These are phyloP conservation scores for Sinosuthora webbiana DNA, from an alignment of 2,113 vertebrate species.

Conservation along the genomic window DNA sequence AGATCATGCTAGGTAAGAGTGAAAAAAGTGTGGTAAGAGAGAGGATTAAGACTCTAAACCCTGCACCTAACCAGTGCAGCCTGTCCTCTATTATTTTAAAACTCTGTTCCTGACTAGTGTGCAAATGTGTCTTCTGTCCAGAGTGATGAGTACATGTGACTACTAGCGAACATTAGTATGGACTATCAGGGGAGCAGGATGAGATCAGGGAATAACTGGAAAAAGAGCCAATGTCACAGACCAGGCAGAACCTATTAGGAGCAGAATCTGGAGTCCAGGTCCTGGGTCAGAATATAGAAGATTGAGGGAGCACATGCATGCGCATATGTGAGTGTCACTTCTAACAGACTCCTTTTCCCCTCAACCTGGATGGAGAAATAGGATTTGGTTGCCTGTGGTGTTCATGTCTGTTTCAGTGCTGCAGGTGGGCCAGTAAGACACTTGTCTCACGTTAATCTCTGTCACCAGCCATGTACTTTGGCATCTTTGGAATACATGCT, in stretches of 20 bases:
- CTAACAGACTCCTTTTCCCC: not conserved
- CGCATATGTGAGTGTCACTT: accelerated
- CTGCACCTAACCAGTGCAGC: not conserved
- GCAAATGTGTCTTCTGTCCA: not conserved
- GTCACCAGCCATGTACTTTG: not conserved
- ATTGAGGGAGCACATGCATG: accelerated
- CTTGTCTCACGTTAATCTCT: not conserved
- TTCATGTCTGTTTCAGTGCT: not conserved
- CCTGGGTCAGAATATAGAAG: not conserved
- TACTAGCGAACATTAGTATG: not conserved
- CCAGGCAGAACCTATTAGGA: not conserved
- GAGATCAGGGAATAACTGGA: not conserved
- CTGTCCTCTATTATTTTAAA: not conserved
- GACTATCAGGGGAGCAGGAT: not conserved
- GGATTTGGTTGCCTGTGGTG: not conserved
- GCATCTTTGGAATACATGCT: not conserved
- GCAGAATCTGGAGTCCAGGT: not conserved
- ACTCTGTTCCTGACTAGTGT: not conserved
- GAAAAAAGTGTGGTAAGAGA: not conserved
- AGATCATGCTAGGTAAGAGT: not conserved
- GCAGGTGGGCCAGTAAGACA: not conserved
- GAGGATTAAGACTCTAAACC: not conserved
- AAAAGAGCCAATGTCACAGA: not conserved
- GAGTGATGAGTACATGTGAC: not conserved
- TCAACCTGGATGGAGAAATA: not conserved